Conservation (phyloP, 2,113 vertebrate genomes). For the Chinchilla lanigera region DNA sequence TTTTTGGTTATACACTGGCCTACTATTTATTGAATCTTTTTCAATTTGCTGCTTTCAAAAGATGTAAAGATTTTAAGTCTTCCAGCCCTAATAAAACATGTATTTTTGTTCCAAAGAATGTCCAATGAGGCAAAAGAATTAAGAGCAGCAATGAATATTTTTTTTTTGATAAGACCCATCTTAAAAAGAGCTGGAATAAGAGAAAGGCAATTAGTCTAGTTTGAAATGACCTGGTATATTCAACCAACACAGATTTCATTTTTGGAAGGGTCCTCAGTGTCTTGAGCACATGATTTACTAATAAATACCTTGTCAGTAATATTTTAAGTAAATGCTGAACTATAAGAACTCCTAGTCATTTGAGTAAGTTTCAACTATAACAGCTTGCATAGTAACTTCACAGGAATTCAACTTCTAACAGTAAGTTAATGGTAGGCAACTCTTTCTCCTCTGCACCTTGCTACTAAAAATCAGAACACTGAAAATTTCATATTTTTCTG, state of each 20-base stretch:
- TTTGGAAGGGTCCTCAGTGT: conserved; percentile 76
- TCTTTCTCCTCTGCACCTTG: conserved; percentile 81
- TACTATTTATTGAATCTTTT: conserved; percentile 58
- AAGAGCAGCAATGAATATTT: conserved; percentile 60
- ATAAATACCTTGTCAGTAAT: conserved; percentile 70
- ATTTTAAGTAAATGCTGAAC: conserved; percentile 66
- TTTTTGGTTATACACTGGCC: conserved; percentile 66
- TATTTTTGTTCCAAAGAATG: conserved; percentile 83
- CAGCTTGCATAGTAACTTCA: conserved; percentile 73
- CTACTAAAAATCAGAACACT: conserved; percentile 76
- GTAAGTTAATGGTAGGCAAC: conserved; percentile 74
- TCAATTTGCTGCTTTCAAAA: conserved; percentile 71
- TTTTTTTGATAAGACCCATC: conserved; percentile 47
- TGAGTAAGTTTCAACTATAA: conserved; percentile 61
- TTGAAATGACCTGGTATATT: conserved; percentile 76
- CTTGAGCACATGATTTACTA: conserved; percentile 76
- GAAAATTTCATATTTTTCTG: conserved; percentile 72
- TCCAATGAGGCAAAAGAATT: conserved; percentile 60
- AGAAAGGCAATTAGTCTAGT: conserved; percentile 68
- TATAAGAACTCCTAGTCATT: conserved; percentile 47
- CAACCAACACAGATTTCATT: conserved; percentile 77
- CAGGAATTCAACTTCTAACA: conserved; percentile 69
- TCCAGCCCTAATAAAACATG: conserved; percentile 75
- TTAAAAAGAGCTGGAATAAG: conserved; percentile 61
- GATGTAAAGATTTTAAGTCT: conserved; percentile 82